Conservation (phyloP, 2,888 invertebrate genomes). For the Nipponacmea schrenckii region DNA sequence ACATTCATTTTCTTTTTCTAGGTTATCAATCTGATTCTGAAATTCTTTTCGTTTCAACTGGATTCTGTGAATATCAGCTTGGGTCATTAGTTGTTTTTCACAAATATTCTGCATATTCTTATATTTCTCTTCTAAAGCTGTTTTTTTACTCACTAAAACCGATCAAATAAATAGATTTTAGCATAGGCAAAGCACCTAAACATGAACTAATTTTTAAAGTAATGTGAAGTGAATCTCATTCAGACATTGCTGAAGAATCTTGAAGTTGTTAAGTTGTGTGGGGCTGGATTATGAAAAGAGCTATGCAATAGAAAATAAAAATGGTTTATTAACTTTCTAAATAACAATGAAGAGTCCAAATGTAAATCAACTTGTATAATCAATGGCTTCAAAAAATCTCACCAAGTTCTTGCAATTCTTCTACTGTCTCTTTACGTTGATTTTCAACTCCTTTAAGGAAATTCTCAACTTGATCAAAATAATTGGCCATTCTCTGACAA, state of each 20-base stretch:
- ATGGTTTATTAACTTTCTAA: no score
- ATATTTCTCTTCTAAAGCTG: constrained; percentile 36
- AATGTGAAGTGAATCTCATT: no score
- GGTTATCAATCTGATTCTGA: constrained; percentile 45
- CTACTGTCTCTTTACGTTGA: not conserved
- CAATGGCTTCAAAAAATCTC: no score
- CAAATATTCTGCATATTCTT: constrained; percentile 50
- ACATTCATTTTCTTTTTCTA: constrained; percentile 43
- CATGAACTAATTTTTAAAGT: no score
- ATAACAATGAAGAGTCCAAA: no score
- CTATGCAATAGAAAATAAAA: no score
- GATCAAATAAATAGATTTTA: no score
- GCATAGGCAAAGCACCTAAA: no score
- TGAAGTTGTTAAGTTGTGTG: no score
- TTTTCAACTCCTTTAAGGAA: not conserved
- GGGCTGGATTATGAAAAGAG: no score
- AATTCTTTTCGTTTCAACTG: constrained; percentile 48
- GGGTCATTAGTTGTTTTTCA: constrained; percentile 56
- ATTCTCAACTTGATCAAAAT: not conserved
- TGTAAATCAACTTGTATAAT: no score
- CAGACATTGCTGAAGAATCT: no score
- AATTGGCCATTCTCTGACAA: not conserved
- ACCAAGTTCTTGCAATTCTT: not conserved
- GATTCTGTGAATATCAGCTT: constrained; percentile 58
- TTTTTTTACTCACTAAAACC: constrained; percentile 36